Evolutionary conservation across 2,888 invertebrate genomes (phyloP).

Genomic region (Pristionchus maxplancki): DNA sequence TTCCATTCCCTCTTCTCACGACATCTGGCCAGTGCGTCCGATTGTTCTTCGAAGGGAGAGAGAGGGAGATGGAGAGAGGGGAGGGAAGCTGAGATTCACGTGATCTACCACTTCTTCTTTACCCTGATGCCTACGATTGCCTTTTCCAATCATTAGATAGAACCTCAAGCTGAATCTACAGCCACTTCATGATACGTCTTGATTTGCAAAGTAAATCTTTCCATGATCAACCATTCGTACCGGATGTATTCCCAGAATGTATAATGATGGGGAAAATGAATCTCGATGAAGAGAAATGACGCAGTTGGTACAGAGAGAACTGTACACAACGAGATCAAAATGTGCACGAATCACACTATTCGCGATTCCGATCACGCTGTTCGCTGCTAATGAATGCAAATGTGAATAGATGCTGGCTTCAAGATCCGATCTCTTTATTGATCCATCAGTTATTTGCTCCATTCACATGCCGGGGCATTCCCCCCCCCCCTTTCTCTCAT

Average conservation of each 20-base stretch:
- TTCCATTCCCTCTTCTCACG: background rate
- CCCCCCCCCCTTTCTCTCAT: background rate
- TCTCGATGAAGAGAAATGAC: background rate
- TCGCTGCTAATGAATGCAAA: too few species aligned
- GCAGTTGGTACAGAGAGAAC: background rate
- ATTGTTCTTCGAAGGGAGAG: background rate
- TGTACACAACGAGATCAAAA: background rate
- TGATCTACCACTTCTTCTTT: background rate
- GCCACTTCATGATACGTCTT: too few species aligned
- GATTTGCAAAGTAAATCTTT: too few species aligned
- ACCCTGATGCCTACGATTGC: too few species aligned
- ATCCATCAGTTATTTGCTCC: background rate
- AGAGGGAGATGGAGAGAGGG: background rate
- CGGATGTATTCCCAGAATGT: background rate
- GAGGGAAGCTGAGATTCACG: constrained; percentile 2
- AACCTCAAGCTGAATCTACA: background rate
- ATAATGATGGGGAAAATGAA: background rate
- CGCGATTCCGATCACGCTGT: background rate
- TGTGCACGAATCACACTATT: background rate
- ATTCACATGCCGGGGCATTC: background rate
- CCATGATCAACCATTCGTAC: background rate
- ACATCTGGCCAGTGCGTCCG: background rate
- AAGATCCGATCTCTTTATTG: background rate
- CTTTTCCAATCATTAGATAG: background rate
- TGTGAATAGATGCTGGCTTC: too few species aligned